Evolutionary conservation across 2,888 invertebrate genomes (phyloP).

Genomic region (Mallateleia sp.): DNA sequence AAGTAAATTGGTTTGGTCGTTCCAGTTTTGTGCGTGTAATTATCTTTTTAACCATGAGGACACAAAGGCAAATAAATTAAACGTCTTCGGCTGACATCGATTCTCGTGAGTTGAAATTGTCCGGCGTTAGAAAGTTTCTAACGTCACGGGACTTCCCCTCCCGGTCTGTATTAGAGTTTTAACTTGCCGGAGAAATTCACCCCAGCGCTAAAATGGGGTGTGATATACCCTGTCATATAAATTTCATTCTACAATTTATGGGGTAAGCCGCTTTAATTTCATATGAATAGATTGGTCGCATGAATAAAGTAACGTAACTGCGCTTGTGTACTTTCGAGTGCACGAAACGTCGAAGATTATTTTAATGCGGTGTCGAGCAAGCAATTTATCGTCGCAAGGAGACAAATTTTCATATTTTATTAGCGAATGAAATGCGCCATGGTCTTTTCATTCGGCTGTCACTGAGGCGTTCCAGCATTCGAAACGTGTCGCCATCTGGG

Average conservation of each 20-base stretch:
- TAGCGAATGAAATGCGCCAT: not conserved
- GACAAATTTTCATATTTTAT: constrained; percentile 68
- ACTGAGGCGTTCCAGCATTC: not conserved
- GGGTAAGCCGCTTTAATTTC: constrained; percentile 75
- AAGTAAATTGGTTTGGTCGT: constrained; percentile 48
- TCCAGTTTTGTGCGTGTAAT: constrained; percentile 51
- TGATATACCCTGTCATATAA: constrained; percentile 73
- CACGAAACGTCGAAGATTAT: too few species aligned
- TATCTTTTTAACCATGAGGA: constrained; percentile 44
- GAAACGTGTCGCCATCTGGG: constrained; percentile 13
- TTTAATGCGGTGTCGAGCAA: too few species aligned
- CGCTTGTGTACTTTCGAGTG: too few species aligned
- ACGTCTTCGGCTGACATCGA: constrained; percentile 49
- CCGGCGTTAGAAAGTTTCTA: constrained; percentile 58
- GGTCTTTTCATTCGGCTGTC: constrained; percentile 1
- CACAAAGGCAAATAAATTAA: constrained; percentile 71
- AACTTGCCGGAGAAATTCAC: constrained; percentile 66
- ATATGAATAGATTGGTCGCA: constrained; percentile 75
- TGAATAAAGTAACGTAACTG: constrained; percentile 71
- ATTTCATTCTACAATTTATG: constrained; percentile 74
- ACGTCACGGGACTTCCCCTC: constrained; percentile 45
- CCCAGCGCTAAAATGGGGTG: constrained; percentile 71
- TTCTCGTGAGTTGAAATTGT: constrained; percentile 57
- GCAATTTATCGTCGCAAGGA: constrained; percentile 56
- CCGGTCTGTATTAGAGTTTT: constrained; percentile 58